These are phyloP conservation scores for Scatophagus argus DNA, from an alignment of 2,113 vertebrate genomes.

Conservation along the genomic window DNA sequence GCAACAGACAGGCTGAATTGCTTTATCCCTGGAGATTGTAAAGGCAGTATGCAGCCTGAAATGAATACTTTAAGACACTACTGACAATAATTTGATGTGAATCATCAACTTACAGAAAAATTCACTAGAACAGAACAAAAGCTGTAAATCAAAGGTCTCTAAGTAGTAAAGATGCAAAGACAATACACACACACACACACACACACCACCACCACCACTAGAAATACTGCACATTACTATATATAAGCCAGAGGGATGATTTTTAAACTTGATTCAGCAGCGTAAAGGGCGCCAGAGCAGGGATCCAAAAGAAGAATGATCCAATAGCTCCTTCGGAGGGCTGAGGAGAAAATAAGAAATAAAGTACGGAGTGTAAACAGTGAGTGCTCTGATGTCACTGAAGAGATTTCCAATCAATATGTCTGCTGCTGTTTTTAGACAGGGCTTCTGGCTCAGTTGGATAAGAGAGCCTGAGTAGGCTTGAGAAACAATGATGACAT, in stretches of 20 bases:
- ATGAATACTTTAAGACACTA: background rate
- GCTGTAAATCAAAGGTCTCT: too few species aligned
- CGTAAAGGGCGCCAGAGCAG: background rate
- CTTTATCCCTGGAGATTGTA: background rate
- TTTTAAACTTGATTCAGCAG: background rate
- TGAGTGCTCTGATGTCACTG: constrained; percentile 58
- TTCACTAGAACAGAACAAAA: too few species aligned
- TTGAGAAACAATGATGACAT: constrained; percentile 46
- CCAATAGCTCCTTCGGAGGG: background rate
- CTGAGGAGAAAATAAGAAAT: constrained; percentile 39
- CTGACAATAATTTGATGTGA: too few species aligned
- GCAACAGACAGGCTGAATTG: background rate
- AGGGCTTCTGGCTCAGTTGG: constrained; percentile 40
- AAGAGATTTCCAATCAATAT: constrained; percentile 61
- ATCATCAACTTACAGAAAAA: too few species aligned
- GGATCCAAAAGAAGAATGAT: background rate
- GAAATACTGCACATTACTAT: too few species aligned
- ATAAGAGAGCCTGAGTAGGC: constrained; percentile 40
- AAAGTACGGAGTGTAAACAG: constrained; percentile 53
- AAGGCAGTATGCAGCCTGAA: background rate
- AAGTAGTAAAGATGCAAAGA: too few species aligned
- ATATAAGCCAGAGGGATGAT: background rate
- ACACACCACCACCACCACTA: too few species aligned
- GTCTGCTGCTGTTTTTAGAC: constrained; percentile 68
- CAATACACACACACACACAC: too few species aligned